Evolutionary conservation across 1,140 invertebrate genomes (phyloP).

Genomic region (Caenorhabditis briggsae): DNA sequence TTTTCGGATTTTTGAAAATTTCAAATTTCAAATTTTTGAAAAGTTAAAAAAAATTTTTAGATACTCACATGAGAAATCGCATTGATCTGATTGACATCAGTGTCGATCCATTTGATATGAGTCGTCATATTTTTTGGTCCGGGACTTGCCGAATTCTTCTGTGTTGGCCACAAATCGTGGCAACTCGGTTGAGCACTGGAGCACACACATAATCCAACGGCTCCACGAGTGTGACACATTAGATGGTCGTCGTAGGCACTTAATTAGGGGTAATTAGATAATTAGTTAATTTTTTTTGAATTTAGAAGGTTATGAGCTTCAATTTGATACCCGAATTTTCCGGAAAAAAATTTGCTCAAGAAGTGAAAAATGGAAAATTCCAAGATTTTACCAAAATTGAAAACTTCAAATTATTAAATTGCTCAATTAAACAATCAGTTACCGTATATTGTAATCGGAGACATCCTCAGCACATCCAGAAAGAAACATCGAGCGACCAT

Average conservation of each 20-base stretch:
- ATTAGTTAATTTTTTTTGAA: too few species aligned
- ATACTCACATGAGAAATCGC: conserved; percentile 32
- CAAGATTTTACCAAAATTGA: background rate
- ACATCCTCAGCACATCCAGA: conserved; percentile 34
- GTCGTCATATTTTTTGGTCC: conserved; percentile 32
- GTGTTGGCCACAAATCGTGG: conserved; percentile 34
- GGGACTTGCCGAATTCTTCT: background rate
- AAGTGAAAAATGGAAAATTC: too few species aligned
- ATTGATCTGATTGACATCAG: conserved; percentile 47
- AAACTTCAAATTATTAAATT: background rate
- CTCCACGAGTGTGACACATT: conserved; percentile 26
- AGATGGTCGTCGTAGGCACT: conserved; percentile 30
- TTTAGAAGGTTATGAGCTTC: too few species aligned
- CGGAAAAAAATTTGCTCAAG: too few species aligned
- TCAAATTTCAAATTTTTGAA: background rate
- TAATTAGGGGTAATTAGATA: too few species aligned
- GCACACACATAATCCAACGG: conserved; percentile 13
- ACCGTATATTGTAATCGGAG: conserved; percentile 42
- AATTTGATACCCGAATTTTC: too few species aligned
- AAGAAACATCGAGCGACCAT: conserved; percentile 30
- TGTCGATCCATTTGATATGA: conserved; percentile 46
- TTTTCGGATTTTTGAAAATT: background rate
- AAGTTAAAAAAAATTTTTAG: background rate
- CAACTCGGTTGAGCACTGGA: conserved; percentile 5
- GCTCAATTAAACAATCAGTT: background rate